These are phyloP conservation scores for Umimayanthus kanabou DNA, from an alignment of 92 coral and sea anemone genomes.

Conservation along the genomic window DNA sequence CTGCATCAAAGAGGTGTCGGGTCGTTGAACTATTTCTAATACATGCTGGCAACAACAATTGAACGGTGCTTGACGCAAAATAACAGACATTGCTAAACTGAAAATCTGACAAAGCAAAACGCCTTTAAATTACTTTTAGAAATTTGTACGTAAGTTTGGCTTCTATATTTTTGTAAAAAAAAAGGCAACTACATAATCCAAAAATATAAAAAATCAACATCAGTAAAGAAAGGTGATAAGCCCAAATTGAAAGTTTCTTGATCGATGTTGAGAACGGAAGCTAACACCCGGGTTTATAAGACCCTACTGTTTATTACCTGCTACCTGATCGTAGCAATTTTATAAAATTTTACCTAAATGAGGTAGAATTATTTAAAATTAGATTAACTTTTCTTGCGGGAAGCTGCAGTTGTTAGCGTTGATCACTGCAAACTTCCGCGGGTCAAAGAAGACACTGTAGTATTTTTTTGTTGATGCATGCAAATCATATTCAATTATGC, in stretches of 20 bases:
- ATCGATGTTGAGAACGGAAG: not conserved
- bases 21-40: constrained; percentile 9
- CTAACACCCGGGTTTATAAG: not conserved
- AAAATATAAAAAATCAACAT: not conserved
- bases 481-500: not conserved
- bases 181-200: not conserved
- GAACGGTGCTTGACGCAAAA: constrained; percentile 21
- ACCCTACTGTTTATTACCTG: constrained; percentile 8
- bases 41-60: constrained; percentile 43
- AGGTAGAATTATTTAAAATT: not conserved
- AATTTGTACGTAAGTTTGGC: not conserved
- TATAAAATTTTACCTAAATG: not conserved
- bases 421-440: not conserved
- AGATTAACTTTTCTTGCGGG: not conserved
- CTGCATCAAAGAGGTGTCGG: constrained; percentile 15
- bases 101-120: constrained; percentile 19
- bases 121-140: not conserved
- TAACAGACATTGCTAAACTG: constrained; percentile 18
- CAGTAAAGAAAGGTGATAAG: not conserved
- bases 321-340: not conserved
- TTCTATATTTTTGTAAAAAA: constrained; percentile 1
- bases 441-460: not conserved
- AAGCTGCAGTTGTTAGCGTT: not conserved
- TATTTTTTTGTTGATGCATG: not conserved
- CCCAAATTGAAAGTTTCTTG: constrained; percentile 16